Conservation (phyloP, 2,797 vertebrate species). For the Acanthornis magna region DNA sequence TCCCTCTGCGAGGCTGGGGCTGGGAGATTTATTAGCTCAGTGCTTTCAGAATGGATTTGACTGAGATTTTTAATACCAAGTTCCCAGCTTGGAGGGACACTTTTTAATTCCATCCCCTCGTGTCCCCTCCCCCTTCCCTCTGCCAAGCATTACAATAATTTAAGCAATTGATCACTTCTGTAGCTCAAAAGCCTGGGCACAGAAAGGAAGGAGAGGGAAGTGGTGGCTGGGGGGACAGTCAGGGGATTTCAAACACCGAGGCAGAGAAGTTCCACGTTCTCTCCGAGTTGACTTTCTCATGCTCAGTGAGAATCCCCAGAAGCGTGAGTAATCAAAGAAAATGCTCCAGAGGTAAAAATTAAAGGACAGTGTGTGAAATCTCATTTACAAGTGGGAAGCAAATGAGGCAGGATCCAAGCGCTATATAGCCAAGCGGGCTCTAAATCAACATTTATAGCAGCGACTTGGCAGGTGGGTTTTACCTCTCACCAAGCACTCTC, state of each 20-base stretch:
- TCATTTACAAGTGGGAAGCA: constrained; percentile 48
- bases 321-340: constrained; percentile 52
- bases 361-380: constrained; percentile 54
- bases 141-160: constrained; percentile 59
- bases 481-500: not conserved
- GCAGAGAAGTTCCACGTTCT: not conserved
- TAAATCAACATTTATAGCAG: constrained; percentile 43
- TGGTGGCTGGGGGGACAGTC: not conserved
- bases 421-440: not conserved
- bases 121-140: not conserved
- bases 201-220: not conserved
- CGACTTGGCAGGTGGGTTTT: not conserved
- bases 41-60: constrained; percentile 22
- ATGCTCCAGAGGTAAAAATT: constrained; percentile 47
- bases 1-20: constrained; percentile 54
- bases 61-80: constrained; percentile 65
- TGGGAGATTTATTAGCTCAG: constrained; percentile 69
- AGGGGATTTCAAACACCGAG: not conserved
- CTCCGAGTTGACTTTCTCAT: not conserved
- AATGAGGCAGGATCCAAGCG: constrained; percentile 54
- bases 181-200: not conserved
- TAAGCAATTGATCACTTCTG: constrained; percentile 51
- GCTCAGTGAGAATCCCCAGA: constrained; percentile 35
- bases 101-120: constrained; percentile 34
- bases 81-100: constrained; percentile 67